These are phyloP conservation scores for Galleria mellonella DNA, from an alignment of 1,140 invertebrate species.

Conservation along the genomic window DNA sequence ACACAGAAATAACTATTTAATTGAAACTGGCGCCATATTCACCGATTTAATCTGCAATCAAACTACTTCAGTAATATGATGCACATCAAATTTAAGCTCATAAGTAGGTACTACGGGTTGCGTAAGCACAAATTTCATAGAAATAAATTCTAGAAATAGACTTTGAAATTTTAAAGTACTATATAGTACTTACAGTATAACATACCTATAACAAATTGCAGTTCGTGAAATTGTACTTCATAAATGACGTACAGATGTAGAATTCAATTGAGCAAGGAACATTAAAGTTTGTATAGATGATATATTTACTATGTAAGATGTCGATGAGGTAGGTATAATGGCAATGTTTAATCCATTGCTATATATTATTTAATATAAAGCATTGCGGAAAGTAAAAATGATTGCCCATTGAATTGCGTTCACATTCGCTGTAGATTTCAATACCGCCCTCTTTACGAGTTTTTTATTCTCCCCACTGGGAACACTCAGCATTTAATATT, in stretches of 20 bases:
- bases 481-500: slow-evolving; percentile 9
- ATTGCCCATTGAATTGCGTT: neutral
- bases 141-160: no score
- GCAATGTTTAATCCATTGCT: neutral
- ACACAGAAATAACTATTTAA: slow-evolving; percentile 53
- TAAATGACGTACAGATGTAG: no score
- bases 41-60: slow-evolving; percentile 21
- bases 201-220: no score
- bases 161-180: no score
- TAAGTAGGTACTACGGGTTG: neutral
- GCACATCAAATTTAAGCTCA: slow-evolving; percentile 23
- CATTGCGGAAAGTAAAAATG: slow-evolving; percentile 4
- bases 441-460: slow-evolving; percentile 4
- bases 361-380: neutral
- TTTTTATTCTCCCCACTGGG: slow-evolving; percentile 5
- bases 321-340: no score
- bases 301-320: no score
- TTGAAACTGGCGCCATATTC: slow-evolving; percentile 45
- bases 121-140: no score
- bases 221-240: no score
- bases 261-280: no score
- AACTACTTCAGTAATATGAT: slow-evolving; percentile 34
- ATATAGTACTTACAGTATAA: no score
- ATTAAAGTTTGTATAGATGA: no score
- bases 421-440: neutral